Conservation (phyloP, 2,888 invertebrate species). For the Caenorhabditis sulstoni region DNA sequence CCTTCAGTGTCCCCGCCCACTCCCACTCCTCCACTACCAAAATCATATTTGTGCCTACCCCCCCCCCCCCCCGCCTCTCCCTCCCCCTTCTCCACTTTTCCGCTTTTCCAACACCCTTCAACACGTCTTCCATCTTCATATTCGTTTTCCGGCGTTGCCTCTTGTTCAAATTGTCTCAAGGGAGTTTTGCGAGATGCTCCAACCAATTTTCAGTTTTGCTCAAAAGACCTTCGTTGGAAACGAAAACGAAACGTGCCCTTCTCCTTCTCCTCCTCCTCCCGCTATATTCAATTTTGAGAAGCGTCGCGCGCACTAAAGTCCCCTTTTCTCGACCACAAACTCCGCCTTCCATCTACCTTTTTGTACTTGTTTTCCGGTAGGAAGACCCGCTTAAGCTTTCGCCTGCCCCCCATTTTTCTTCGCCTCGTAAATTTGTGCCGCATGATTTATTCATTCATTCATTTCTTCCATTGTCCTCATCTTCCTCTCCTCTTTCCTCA, state of each 20-base stretch:
- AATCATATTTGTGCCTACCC: constrained; percentile 43
- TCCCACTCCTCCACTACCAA: background rate
- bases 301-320: constrained; percentile 36
- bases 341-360: constrained; percentile 1
- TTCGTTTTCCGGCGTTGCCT: constrained; percentile 1
- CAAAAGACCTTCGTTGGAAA: constrained; percentile 18
- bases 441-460: constrained; percentile 49
- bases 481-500: constrained; percentile 20
- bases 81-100: constrained; percentile 4
- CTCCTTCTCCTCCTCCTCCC: constrained; percentile 2
- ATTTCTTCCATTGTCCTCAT: constrained; percentile 16
- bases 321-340: background rate
- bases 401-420: background rate
- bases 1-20: background rate
- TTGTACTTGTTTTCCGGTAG: background rate
- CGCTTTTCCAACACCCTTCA: constrained; percentile 12
- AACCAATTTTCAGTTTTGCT: constrained; percentile 54
- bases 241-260: background rate
- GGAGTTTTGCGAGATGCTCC: constrained; percentile 48
- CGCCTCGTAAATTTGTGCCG: constrained; percentile 13
- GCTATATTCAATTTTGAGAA: constrained; percentile 53
- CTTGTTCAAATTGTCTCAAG: constrained; percentile 40
- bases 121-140: constrained; percentile 57
- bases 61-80: background rate
- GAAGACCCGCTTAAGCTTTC: background rate